Evolutionary conservation across 1,140 invertebrate species (phyloP), one percentile per base, ranked within the genome.

Genomic region (Cherax quadricarinatus): DNA sequence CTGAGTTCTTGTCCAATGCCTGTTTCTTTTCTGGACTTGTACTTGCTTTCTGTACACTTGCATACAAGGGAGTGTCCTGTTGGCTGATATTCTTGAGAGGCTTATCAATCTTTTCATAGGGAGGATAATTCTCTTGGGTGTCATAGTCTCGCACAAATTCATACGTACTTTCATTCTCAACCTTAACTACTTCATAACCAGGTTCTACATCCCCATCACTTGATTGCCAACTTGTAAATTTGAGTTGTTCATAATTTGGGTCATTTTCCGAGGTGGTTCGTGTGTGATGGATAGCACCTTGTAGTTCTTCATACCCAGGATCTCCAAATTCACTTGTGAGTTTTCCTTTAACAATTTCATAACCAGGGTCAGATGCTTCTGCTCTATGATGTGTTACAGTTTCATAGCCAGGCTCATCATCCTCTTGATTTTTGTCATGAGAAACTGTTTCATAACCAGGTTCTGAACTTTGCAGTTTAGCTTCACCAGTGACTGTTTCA

Each of bases 181-280:
- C 92, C 60, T 89, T 93, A 51, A 93, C 93, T 41, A 92, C 92
- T 78, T 93, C 93, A 89, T 93, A 93, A 16, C 93, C 93, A 48
- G 83, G 83, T 66, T 85, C 83, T 70, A 60, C 30, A 62, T 85
- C 83, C 14, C 83, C 83, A 10, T 85, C 83, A 49, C 83, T 85
- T 48, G 83, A 85, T 66, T 24, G 4, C 21, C 87, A 86, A 66
- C 91, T 92, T 12, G 89, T 78, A 70, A 93, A 93, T 30, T 93
- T 93, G 5, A 93, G 87, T 30, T 93, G 93, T 41, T 93, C 93
- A 84, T 93, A 93, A 70, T 93, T 93, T 30, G 93, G 91, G 73
- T 93, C 93, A 70, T 88, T 78, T 75, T 93, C 93, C 10, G 93
- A 93, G 14, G 85, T 86, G 18, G 93, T 91, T 49, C 93, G 84